phyloP scores from a whole-genome alignment of 2,888 invertebrate genomes.

The Drosophila emarginata region DNA sequence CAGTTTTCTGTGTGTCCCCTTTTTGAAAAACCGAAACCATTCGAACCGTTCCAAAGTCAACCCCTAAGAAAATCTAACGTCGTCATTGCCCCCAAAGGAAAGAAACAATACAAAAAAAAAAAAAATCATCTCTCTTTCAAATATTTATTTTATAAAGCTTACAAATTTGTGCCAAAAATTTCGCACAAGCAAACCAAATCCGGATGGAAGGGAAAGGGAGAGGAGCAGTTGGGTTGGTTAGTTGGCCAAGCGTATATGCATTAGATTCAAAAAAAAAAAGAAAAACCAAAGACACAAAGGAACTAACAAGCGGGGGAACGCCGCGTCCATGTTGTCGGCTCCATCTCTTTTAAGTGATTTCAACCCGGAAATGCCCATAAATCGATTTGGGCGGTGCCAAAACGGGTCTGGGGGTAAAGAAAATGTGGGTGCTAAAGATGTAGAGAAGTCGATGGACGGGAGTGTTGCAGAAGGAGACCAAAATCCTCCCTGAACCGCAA shows the following conservation, averaged over 20 bases:
- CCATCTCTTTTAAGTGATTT: conserved; percentile 70
- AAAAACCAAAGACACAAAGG: conserved; percentile 57
- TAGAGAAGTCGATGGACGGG: too few relatives aligned
- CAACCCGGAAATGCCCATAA: conserved; percentile 76
- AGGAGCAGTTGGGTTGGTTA: background rate
- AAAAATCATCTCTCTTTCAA: conserved; percentile 8
- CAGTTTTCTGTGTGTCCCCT: conserved; percentile 5
- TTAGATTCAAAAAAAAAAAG: conserved; percentile 31
- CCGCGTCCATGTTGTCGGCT: conserved; percentile 8
- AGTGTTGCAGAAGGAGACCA: too few relatives aligned
- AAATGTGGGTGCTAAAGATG: background rate
- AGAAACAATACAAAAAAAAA: background rate
- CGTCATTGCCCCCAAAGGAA: conserved; percentile 8
- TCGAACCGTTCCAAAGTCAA: conserved; percentile 30
- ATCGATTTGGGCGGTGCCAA: conserved; percentile 58
- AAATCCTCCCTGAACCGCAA: conserved; percentile 6
- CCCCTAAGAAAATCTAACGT: conserved; percentile 36
- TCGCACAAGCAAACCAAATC: conserved; percentile 23
- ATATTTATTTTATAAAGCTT: conserved; percentile 74
- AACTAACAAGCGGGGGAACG: conserved; percentile 58
- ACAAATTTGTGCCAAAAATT: conserved; percentile 70
- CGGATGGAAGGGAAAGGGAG: background rate
- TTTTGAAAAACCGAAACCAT: background rate
- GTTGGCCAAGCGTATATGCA: conserved; percentile 47
- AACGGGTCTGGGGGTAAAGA: background rate